Base-by-base conservation (phyloP, 2,888 invertebrate species). In the Neoascia interrupta region DNA sequence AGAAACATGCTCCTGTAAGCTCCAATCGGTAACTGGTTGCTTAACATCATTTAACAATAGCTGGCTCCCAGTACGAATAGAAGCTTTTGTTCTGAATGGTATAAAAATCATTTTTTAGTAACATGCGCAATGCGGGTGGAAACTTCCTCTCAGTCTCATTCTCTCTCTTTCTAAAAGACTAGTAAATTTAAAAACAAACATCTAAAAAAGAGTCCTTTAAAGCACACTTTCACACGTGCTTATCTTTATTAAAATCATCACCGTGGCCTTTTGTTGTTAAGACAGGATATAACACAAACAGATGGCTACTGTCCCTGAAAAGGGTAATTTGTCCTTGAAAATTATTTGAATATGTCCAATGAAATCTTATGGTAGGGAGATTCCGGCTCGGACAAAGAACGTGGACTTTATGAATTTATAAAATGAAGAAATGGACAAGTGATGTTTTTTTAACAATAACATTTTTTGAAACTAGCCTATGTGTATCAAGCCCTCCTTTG, bases 51-150 rank as follows among this genome's bases (percentile, higher is more conserved):
- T 3, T 19, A 5, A 13, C 8, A 6, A n/a, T n/a, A n/a, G n/a
- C n/a, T n/a, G n/a, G 2, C 1, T n/a, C 4, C 16, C n/a, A 13
- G 3, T 0, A 15, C 26, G 15, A 10, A 21, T 16, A 10, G 15
- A 37, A 61, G 49, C 47, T 61, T 61, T 61, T 5, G 0, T 3
- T 13, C 4, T 26, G 13, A 61, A 37, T 61, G 61, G 61, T 61
- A 16, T 61, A 61, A 61, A 61, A 26, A 13, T 43, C n/a, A 13
- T 18, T 43, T 16, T 1, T n/a, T 3, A 1, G 1, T 1, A 6
- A n/a, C 15, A 2, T 49, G 61, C 61, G 61, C 61, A 61, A n/a
- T 60, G 60, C n/a, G n/a, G n/a, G n/a, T n/a, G n/a, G n/a, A n/a
- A n/a, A n/a, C n/a, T n/a, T n/a, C n/a, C n/a, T n/a, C n/a, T n/a